Conservation (phyloP, 2,888 invertebrate species). For the Sacculina carcini region DNA sequence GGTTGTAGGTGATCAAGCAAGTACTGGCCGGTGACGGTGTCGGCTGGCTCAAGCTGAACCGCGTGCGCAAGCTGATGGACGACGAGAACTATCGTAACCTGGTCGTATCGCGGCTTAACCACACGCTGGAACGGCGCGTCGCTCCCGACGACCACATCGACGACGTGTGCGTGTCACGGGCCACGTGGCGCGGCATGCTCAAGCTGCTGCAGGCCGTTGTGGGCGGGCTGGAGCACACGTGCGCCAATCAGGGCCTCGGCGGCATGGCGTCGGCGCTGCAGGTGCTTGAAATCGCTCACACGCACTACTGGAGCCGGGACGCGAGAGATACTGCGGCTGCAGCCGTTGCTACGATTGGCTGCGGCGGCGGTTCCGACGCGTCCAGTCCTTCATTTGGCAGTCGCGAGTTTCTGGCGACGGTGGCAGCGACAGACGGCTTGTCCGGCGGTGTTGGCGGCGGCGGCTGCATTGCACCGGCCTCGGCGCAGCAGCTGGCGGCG, state of each 20-base stretch:
- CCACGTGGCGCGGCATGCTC: constrained; percentile 88
- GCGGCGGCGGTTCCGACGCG: constrained; percentile 21
- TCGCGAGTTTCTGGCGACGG: constrained; percentile 34
- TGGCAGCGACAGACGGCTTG: too few species aligned
- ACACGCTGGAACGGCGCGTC: constrained; percentile 69
- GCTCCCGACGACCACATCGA: constrained; percentile 89
- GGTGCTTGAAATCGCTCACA: constrained; percentile 91
- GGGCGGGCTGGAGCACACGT: constrained; percentile 71
- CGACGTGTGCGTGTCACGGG: constrained; percentile 76
- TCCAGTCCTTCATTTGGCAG: constrained; percentile 41
- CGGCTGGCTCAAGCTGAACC: constrained; percentile 79
- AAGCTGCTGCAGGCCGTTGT: constrained; percentile 70
- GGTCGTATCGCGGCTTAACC: constrained; percentile 78
- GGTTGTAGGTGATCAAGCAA: constrained; percentile 39
- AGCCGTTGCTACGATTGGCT: background rate
- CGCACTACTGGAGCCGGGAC: constrained; percentile 88
- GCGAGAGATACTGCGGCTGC: constrained; percentile 24
- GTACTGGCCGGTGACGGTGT: constrained; percentile 79
- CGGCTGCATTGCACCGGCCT: constrained; percentile 26
- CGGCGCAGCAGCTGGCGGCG: constrained; percentile 12
- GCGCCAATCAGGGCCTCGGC: constrained; percentile 71
- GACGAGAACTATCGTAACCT: constrained; percentile 94
- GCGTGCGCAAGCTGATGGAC: constrained; percentile 86
- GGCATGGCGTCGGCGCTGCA: constrained; percentile 88
- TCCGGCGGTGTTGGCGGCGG: constrained; percentile 34